phyloP scores from a whole-genome alignment of 64 coral and sea anemone genomes.

The Astreopora myriophthalma region DNA sequence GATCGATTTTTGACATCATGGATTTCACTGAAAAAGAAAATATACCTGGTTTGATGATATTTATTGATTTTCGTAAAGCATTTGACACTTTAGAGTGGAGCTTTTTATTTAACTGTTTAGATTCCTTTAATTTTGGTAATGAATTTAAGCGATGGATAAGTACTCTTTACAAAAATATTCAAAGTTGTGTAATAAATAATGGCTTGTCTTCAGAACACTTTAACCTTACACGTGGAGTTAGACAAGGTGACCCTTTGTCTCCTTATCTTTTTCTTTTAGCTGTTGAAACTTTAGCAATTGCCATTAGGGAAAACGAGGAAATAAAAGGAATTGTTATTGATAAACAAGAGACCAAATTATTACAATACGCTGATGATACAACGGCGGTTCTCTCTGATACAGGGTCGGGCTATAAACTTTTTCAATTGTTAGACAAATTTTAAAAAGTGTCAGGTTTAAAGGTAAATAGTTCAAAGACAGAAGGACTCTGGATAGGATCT shows the following conservation, averaged over 20 bases:
- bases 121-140: background rate
- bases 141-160: background rate
- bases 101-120: background rate
- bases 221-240: background rate
- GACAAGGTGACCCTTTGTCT: too few relatives aligned
- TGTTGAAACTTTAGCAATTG: background rate
- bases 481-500: background rate
- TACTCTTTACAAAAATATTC: background rate
- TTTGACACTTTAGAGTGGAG: slow-evolving; percentile 1
- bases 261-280: background rate
- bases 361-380: background rate
- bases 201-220: background rate
- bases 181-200: background rate
- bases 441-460: background rate
- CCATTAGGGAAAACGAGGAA: background rate
- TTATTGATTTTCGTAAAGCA: background rate
- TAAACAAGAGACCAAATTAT: too few relatives aligned
- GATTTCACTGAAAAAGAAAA: background rate
- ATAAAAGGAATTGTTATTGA: too few relatives aligned
- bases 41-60: background rate
- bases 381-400: background rate
- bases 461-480: background rate
- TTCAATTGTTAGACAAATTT: background rate
- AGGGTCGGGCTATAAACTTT: background rate
- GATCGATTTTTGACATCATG: slow-evolving; percentile 1